Base-by-base conservation (phyloP, 2,797 vertebrate genomes). In the Lithobates sylvaticus region DNA sequence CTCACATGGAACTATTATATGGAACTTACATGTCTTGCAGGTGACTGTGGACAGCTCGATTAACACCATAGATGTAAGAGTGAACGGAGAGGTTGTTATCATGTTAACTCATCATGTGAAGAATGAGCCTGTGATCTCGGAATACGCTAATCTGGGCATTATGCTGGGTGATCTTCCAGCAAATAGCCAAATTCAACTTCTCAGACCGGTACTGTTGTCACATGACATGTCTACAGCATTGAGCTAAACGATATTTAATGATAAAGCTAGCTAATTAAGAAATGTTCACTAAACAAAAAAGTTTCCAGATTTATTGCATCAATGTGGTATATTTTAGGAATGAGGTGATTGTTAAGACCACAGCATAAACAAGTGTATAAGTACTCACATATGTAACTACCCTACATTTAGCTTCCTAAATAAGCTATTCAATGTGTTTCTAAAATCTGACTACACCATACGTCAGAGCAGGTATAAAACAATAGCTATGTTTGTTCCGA, bases 31-130 rank as follows among this genome's bases (percentile, higher is more conserved):
- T 85, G 42, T 74, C 26, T 76, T 87, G 21, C 44, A 87, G 86
- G 86, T 87, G 44, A 64, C 86, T n/a, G 86, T 87, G 76, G 86
- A 87, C 36, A 87, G 86, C 58, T 50, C 70, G 16, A 78, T 50
- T n/a, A 84, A 84, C 21, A 87, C 81, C 36, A 79, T 87, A 34
- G 86, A 84, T 78, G 86, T 87, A 32, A 80, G 47, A 76, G 34
- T 87, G 26, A 65, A 87, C 26, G 86, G 81, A 27, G 86, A 87
- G 26, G 0, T 87, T 47, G 81, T 87, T 26, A 81, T 87, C 61
- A 79, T 80, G 77, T 64, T 87, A 78, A 87, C 76, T 3, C 82
- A 69, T 70, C 76, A 87, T 6, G 81, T 84, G n/a, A 80, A 80
- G 47, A 54, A 72, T 32, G 69, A 84, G 34, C 47, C 65, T 23